These are phyloP conservation scores for Gryon sp. DNA, from an alignment of 1,140 invertebrate species.

Conservation along the genomic window DNA sequence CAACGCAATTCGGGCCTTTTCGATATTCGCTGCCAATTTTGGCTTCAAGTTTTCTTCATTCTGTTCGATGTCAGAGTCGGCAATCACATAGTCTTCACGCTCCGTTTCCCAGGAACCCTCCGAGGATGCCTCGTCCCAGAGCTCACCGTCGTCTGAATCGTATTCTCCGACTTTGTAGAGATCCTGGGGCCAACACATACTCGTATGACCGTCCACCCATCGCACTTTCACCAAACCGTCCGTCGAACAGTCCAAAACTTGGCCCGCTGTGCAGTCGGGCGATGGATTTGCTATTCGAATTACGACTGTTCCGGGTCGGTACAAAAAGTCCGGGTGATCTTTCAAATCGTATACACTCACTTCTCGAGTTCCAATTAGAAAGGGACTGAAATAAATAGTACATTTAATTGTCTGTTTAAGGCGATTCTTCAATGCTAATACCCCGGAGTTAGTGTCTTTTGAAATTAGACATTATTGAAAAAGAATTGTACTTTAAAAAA, in stretches of 20 bases:
- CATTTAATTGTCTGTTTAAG: not conserved
- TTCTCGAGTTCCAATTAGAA: slow-evolving; percentile 86
- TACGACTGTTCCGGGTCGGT: slow-evolving; percentile 93
- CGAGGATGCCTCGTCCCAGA: slow-evolving; percentile 85
- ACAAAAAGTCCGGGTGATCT: slow-evolving; percentile 96
- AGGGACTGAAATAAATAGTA: slow-evolving; percentile 81
- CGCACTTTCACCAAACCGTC: slow-evolving; percentile 90
- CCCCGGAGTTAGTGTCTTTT: too few relatives aligned
- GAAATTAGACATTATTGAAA: too few relatives aligned
- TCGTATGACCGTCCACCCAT: slow-evolving; percentile 92
- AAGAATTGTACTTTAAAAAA: too few relatives aligned
- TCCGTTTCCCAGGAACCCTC: slow-evolving; percentile 91
- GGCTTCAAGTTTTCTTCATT: slow-evolving; percentile 81
- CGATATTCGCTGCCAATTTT: slow-evolving; percentile 86
- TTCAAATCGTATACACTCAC: slow-evolving; percentile 97
- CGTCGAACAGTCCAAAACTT: slow-evolving; percentile 93
- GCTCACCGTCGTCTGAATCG: slow-evolving; percentile 88
- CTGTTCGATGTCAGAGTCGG: slow-evolving; percentile 75
- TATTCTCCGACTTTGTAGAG: slow-evolving; percentile 88
- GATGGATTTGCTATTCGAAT: slow-evolving; percentile 88
- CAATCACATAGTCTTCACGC: slow-evolving; percentile 81
- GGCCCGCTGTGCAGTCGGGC: slow-evolving; percentile 88
- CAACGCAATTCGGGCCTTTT: slow-evolving; percentile 87
- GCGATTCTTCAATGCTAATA: too few relatives aligned
- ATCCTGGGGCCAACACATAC: slow-evolving; percentile 95